Conservation (phyloP, 2,797 vertebrate species). For the Pampus argenteus region DNA sequence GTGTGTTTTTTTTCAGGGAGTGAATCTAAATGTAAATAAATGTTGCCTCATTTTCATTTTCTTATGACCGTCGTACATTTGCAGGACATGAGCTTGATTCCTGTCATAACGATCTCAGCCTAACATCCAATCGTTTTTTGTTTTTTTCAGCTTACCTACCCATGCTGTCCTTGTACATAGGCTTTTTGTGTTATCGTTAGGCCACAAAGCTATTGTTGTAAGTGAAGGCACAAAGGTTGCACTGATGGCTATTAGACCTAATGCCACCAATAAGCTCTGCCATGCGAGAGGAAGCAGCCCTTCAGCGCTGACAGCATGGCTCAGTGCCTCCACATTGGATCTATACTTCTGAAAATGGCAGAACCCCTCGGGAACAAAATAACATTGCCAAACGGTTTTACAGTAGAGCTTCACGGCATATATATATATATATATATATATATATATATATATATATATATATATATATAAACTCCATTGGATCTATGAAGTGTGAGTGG, state of each 20-base stretch:
- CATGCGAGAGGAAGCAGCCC: slow-evolving; percentile 77
- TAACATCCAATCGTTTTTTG: slow-evolving; percentile 21
- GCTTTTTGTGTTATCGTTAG: slow-evolving; percentile 69
- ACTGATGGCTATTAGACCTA: slow-evolving; percentile 75
- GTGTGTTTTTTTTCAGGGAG: not conserved
- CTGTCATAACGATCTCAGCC: slow-evolving; percentile 34
- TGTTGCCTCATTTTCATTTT: not conserved
- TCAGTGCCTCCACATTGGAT: slow-evolving; percentile 71
- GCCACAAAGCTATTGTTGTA: slow-evolving; percentile 70
- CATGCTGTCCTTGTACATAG: slow-evolving; percentile 49
- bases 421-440: too few species aligned
- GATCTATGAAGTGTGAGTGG: slow-evolving; percentile 51
- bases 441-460: too few species aligned
- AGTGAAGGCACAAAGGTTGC: slow-evolving; percentile 74
- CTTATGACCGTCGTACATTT: not conserved
- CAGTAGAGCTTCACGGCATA: slow-evolving; percentile 58
- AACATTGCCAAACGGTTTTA: slow-evolving; percentile 68
- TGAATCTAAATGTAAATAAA: slow-evolving; percentile 13
- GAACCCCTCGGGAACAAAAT: slow-evolving; percentile 66
- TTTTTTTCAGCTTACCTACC: slow-evolving; percentile 35
- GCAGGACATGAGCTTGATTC: slow-evolving; percentile 11
- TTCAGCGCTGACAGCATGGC: slow-evolving; percentile 70
- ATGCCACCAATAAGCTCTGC: slow-evolving; percentile 81
- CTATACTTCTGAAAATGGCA: slow-evolving; percentile 70
- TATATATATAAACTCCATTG: too few species aligned